phyloP scores from a whole-genome alignment of 2,888 invertebrate genomes.

The Capitulum mitella region DNA sequence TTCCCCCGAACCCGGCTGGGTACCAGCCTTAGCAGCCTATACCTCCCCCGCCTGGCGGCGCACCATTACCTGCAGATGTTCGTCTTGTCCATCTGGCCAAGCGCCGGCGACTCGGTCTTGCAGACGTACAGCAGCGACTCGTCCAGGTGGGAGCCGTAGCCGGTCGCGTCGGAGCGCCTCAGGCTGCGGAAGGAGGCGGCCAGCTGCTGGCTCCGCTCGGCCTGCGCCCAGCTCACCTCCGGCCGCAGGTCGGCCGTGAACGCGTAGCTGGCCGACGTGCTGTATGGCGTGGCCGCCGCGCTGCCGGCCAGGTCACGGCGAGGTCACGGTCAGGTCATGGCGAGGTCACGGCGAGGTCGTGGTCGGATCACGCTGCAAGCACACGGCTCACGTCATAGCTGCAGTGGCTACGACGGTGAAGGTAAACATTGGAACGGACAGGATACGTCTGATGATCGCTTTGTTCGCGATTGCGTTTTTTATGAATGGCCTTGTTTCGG shows the following conservation, averaged over 20 bases:
- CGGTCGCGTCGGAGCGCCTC: conserved; percentile 11
- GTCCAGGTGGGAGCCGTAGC: conserved; percentile 17
- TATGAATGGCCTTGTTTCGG: too few species aligned
- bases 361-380: too few species aligned
- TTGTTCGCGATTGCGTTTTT: too few species aligned
- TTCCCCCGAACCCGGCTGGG: too few species aligned
- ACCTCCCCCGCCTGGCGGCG: conserved; percentile 26
- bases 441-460: too few species aligned
- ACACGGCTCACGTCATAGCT: too few species aligned
- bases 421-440: too few species aligned
- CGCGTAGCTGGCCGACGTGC: conserved; percentile 63
- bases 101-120: conserved; percentile 10
- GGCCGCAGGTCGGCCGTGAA: conserved; percentile 74
- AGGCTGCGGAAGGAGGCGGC: conserved; percentile 1
- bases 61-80: conserved; percentile 27
- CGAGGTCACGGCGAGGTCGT: too few species aligned
- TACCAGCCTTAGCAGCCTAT: too few species aligned
- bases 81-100: conserved; percentile 13
- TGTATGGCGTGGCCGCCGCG: conserved; percentile 40
- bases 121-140: conserved; percentile 44
- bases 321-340: not conserved
- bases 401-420: too few species aligned
- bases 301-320: not conserved
- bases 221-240: conserved; percentile 50
- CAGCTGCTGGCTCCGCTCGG: conserved; percentile 40